phyloP scores from a whole-genome alignment of 2,113 vertebrate species.

The Carettochelys insculpta region DNA sequence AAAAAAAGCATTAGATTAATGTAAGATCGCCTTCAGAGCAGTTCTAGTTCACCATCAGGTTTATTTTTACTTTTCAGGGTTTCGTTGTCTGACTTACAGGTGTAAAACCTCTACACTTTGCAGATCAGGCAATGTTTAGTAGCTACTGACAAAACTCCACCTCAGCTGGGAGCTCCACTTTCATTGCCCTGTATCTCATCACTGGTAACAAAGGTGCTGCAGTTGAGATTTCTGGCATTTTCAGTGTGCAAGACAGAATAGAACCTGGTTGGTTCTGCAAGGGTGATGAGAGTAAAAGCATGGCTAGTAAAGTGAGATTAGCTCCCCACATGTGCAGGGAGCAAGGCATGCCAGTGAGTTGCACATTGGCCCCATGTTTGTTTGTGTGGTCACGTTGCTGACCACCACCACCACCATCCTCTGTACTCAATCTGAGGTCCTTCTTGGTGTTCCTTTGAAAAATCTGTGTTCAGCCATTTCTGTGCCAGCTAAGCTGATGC shows the following conservation, averaged over 20 bases:
- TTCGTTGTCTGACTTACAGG: too few species aligned
- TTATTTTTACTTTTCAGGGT: not conserved
- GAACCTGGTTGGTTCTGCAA: not conserved
- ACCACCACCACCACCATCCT: too few species aligned
- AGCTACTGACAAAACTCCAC: not conserved
- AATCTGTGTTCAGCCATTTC: not conserved
- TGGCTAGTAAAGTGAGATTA: not conserved
- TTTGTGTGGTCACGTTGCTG: not conserved
- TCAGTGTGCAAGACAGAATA: not conserved
- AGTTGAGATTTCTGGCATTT: not conserved
- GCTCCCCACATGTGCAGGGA: not conserved
- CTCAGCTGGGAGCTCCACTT: not conserved
- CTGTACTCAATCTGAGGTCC: too few species aligned
- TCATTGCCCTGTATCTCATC: not conserved
- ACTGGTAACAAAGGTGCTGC: not conserved
- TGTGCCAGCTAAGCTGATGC: not conserved
- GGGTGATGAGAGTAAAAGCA: not conserved
- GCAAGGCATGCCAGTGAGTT: not conserved
- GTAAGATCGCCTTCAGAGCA: not conserved
- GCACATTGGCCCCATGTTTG: not conserved
- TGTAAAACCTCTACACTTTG: not conserved
- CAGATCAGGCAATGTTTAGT: not conserved
- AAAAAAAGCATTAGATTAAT: not conserved
- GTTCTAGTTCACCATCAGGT: not conserved
- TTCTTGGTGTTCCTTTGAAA: not conserved